These are phyloP conservation scores for Lepeophtheirus salmonis DNA, from an alignment of 1,140 invertebrate genomes.

Conservation along the genomic window DNA sequence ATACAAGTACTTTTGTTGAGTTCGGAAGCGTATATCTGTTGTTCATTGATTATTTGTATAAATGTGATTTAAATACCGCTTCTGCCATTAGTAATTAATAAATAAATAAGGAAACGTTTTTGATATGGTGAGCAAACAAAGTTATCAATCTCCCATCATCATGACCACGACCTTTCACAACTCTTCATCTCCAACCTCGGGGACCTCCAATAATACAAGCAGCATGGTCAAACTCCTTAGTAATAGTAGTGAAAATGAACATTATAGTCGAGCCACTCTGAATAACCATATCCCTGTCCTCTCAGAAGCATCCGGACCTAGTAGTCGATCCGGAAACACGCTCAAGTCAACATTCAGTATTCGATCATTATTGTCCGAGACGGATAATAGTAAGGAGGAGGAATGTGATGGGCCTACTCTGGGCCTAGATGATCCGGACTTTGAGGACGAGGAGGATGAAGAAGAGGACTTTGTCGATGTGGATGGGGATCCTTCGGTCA, in stretches of 20 bases:
- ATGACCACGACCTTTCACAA: too few species aligned
- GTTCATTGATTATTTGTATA: background rate
- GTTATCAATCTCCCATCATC: too few species aligned
- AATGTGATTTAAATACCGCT: too few species aligned
- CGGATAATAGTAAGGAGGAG: constrained; percentile 19
- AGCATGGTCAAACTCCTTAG: background rate
- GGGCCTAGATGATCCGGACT: constrained; percentile 34
- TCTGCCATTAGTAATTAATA: too few species aligned
- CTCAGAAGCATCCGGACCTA: constrained; percentile 31
- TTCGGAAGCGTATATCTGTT: background rate
- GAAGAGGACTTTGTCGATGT: constrained; percentile 22
- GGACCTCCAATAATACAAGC: background rate
- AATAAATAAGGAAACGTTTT: too few species aligned
- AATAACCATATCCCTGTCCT: background rate
- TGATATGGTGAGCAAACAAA: too few species aligned
- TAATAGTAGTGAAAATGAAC: background rate
- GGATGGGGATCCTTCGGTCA: too few species aligned
- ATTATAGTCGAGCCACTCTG: background rate
- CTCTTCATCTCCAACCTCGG: background rate
- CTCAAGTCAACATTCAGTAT: constrained; percentile 51
- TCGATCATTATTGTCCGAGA: constrained; percentile 44
- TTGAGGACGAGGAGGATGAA: constrained; percentile 45
- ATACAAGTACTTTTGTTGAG: background rate
- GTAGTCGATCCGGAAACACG: too few species aligned
- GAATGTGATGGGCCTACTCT: constrained; percentile 19